phyloP scores from a whole-genome alignment of 2,888 invertebrate genomes.

The Camponotus fellah region DNA sequence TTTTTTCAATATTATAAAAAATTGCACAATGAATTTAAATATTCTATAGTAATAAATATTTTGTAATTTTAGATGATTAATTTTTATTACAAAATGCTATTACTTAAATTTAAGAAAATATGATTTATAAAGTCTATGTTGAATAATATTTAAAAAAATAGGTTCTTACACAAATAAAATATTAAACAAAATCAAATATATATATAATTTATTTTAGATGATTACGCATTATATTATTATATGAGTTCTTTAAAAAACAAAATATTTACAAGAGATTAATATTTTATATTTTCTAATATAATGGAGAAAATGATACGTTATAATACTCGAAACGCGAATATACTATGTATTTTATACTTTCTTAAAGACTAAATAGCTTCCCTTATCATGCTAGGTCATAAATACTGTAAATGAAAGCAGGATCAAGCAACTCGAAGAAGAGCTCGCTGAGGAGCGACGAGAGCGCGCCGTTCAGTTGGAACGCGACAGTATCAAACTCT shows the following conservation, averaged over 20 bases:
- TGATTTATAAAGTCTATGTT: neutral
- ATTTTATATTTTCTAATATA: conserved; percentile 4
- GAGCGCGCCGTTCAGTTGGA: conserved; percentile 86
- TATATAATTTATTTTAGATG: neutral
- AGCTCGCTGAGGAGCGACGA: conserved; percentile 85
- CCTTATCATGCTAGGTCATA: conserved; percentile 84
- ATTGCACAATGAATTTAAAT: neutral
- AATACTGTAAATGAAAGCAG: conserved; percentile 86
- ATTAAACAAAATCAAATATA: neutral
- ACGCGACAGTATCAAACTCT: conserved; percentile 87
- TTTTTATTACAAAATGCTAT: neutral
- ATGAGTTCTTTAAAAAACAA: neutral
- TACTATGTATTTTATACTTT: neutral
- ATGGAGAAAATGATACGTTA: neutral
- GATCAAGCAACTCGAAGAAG: conserved; percentile 87
- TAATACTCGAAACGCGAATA: conserved; percentile 8
- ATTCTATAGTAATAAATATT: neutral
- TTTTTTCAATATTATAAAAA: conserved; percentile 6
- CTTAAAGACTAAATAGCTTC: conserved; percentile 57
- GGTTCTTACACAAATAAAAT: neutral
- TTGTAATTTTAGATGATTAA: neutral
- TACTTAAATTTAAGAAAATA: neutral
- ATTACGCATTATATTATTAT: neutral
- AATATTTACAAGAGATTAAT: neutral
- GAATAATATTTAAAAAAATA: neutral